Percentiles rank a stretch among this genome's conserved stretches.
Evolutionary conservation across 2,113 vertebrate species (phyloP).

Genomic region (Larimichthys polyactis): DNA sequence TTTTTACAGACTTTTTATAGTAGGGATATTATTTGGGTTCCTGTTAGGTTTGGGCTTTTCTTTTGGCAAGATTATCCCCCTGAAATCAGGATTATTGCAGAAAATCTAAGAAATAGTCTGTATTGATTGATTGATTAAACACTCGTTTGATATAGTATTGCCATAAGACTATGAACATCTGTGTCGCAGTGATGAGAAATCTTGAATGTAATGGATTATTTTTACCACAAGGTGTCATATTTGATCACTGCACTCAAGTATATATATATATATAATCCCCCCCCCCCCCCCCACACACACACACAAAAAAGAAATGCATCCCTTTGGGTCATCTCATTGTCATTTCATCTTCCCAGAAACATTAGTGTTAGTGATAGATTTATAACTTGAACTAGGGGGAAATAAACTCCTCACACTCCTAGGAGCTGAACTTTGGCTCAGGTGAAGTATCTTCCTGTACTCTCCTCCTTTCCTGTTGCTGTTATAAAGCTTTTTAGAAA

Average conservation of each 20-base stretch:
- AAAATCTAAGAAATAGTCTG: not conserved
- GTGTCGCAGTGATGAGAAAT: not conserved
- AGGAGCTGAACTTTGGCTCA: constrained; percentile 17
- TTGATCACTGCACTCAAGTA: constrained; percentile 15
- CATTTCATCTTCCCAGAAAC: not conserved
- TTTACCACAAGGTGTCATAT: constrained; percentile 74
- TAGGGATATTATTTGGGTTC: not conserved
- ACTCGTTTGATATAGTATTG: constrained; percentile 10
- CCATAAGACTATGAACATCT: constrained; percentile 2
- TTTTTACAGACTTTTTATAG: not conserved
- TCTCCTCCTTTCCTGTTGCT: constrained; percentile 32
- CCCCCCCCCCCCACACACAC: no score
- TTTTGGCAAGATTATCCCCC: not conserved
- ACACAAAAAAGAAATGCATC: not conserved
- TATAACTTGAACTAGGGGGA: not conserved
- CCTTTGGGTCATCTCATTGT: not conserved
- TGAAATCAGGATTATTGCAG: not conserved
- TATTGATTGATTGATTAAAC: not conserved
- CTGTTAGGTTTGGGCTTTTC: not conserved
- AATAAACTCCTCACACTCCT: not conserved
- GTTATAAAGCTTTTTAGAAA: constrained; percentile 28
- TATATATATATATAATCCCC: not conserved
- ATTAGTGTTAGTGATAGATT: not conserved
- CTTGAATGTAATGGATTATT: constrained; percentile 43
- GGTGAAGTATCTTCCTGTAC: constrained; percentile 4